These are phyloP conservation scores for Disparrhopalites patrizii DNA, from an alignment of 2,888 invertebrate species.

Conservation along the genomic window DNA sequence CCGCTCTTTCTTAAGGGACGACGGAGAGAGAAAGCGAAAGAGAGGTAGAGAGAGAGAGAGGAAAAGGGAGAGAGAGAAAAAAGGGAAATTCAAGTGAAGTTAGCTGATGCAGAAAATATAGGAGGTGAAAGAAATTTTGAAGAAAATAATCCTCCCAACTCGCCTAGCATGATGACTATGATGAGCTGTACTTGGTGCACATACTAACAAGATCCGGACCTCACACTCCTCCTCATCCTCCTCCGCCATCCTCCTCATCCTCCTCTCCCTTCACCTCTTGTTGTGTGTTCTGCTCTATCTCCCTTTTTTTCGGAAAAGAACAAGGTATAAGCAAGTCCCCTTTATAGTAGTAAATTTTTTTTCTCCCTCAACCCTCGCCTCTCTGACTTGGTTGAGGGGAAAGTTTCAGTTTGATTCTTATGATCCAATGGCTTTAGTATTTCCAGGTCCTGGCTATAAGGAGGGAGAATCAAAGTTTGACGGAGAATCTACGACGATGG, in stretches of 20 bases:
- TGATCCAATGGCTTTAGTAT: conserved; percentile 29
- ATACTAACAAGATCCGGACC: conserved; percentile 20
- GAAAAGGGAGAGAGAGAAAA: conserved; percentile 3
- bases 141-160: conserved; percentile 18
- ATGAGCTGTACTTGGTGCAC: conserved; percentile 10
- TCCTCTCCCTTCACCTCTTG: too few species aligned
- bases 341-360: too few species aligned
- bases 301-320: too few species aligned
- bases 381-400: conserved; percentile 1
- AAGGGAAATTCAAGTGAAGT: conserved; percentile 22
- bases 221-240: background rate
- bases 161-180: conserved; percentile 11
- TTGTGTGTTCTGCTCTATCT: too few species aligned
- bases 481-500: conserved; percentile 32
- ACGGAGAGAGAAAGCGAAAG: background rate
- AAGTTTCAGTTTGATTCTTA: conserved; percentile 30
- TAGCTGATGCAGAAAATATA: conserved; percentile 32
- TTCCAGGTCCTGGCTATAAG: conserved; percentile 4
- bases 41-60: conserved; percentile 11
- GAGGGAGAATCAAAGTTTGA: conserved; percentile 36
- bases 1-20: background rate
- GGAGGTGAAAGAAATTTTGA: conserved; percentile 28
- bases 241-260: too few species aligned
- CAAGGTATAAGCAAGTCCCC: too few species aligned
- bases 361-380: too few species aligned